Percentiles rank a stretch among this genome's conserved stretches.
Evolutionary conservation across 1,140 invertebrate genomes (phyloP).

Genomic region (Dendrolimus kikuchii): DNA sequence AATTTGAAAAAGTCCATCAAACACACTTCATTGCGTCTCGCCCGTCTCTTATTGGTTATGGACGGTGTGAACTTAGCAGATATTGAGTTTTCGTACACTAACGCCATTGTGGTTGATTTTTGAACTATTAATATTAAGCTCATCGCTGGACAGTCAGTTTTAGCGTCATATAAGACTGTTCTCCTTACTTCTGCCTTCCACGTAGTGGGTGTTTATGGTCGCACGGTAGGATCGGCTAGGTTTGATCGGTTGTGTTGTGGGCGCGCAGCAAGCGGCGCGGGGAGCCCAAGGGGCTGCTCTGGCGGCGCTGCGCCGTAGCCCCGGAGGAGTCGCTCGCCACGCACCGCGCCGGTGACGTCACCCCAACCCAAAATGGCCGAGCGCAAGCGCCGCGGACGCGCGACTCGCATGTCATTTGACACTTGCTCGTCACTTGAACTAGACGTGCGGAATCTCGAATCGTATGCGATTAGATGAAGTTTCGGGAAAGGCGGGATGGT

Average conservation of each 20-base stretch:
- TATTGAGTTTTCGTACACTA: too few species aligned
- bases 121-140: too few species aligned
- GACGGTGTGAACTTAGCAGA: too few species aligned
- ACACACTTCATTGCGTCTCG: too few species aligned
- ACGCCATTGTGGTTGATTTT: too few species aligned
- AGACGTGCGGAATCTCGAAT: neutral
- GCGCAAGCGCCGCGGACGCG: conserved; percentile 19
- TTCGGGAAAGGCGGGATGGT: too few species aligned
- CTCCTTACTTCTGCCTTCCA: neutral
- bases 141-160: too few species aligned
- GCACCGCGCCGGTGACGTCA: conserved; percentile 4
- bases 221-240: conserved; percentile 17
- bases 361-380: conserved; percentile 9
- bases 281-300: conserved; percentile 26
- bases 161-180: too few species aligned
- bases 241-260: conserved; percentile 34
- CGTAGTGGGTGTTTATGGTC: conserved; percentile 3
- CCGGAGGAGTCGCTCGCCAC: conserved; percentile 18
- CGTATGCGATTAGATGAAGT: too few species aligned
- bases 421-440: conserved; percentile 5
- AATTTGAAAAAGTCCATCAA: too few species aligned
- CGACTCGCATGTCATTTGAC: conserved; percentile 38
- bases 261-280: conserved; percentile 28
- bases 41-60: too few species aligned
- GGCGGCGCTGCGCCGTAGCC: conserved; percentile 39